These are phyloP conservation scores for Parnassius mnemosyne DNA, from an alignment of 2,888 invertebrate species.

Conservation along the genomic window DNA sequence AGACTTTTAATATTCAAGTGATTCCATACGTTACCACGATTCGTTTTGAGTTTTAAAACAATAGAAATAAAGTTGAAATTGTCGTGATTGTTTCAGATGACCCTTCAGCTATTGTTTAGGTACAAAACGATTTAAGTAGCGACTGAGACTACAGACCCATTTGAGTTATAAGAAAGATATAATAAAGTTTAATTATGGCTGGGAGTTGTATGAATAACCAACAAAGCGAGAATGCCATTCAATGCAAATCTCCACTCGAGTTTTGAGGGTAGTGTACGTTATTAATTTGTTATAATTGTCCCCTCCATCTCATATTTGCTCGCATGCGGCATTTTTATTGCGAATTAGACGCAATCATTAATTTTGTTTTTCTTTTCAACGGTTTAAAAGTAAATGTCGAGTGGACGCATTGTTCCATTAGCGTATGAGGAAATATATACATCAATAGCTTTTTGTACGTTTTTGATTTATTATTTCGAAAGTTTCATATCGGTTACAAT, in stretches of 20 bases:
- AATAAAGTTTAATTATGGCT: conserved; percentile 38
- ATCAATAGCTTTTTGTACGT: conserved; percentile 52
- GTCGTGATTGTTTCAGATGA: conserved; percentile 52
- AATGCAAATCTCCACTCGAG: conserved; percentile 79
- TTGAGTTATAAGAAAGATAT: conserved; percentile 17
- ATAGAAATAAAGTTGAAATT: conserved; percentile 46
- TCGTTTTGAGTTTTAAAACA: conserved; percentile 42
- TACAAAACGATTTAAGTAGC: conserved; percentile 43
- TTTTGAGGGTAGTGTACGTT: conserved; percentile 78
- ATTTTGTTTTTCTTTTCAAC: conserved; percentile 76
- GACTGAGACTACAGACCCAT: conserved; percentile 25
- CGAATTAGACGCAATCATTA: conserved; percentile 79
- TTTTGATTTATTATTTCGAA: conserved; percentile 48
- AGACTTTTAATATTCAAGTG: conserved; percentile 81
- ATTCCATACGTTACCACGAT: conserved; percentile 46
- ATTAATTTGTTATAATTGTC: conserved; percentile 80
- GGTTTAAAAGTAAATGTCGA: conserved; percentile 67
- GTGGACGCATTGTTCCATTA: conserved; percentile 50
- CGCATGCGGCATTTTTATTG: conserved; percentile 81
- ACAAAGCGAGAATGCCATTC: conserved; percentile 69
- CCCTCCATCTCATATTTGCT: conserved; percentile 68
- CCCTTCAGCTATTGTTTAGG: conserved; percentile 55
- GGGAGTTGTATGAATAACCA: conserved; percentile 43
- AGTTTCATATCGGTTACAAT: conserved; percentile 66
- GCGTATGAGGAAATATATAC: conserved; percentile 56